Conservation (phyloP, 2,113 vertebrate species). For the Corvus cornix region DNA sequence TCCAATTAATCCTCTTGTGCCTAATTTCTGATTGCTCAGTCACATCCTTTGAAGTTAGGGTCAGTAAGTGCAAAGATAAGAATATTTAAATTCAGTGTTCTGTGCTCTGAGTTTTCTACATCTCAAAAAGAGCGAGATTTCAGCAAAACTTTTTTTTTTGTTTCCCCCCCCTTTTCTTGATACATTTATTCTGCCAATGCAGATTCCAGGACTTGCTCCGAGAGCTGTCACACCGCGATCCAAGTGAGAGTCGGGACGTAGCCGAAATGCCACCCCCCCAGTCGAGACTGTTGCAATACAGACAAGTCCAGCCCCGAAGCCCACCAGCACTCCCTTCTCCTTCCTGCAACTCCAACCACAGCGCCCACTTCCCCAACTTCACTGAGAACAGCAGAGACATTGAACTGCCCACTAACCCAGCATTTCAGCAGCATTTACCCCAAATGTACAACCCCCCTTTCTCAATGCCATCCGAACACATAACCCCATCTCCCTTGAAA, state of each 20-base stretch:
- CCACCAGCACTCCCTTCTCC: slow-evolving; percentile 84
- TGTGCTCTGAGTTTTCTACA: background rate
- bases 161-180: background rate
- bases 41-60: slow-evolving; percentile 48
- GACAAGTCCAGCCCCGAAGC: slow-evolving; percentile 87
- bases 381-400: slow-evolving; percentile 82
- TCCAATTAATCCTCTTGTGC: slow-evolving; percentile 23
- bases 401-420: slow-evolving; percentile 81
- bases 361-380: slow-evolving; percentile 79
- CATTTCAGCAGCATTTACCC: slow-evolving; percentile 84
- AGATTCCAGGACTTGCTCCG: slow-evolving; percentile 94
- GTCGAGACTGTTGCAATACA: slow-evolving; percentile 95
- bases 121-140: slow-evolving; percentile 8
- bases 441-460: slow-evolving; percentile 84
- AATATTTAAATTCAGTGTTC: background rate
- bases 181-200: background rate
- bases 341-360: slow-evolving; percentile 80
- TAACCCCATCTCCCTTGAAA: slow-evolving; percentile 87
- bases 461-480: slow-evolving; percentile 85
- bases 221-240: slow-evolving; percentile 89
- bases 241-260: slow-evolving; percentile 83
- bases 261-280: slow-evolving; percentile 94
- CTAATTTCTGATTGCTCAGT: slow-evolving; percentile 42
- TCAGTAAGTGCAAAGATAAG: background rate
- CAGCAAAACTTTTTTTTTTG: background rate